Evolutionary conservation across 2,888 invertebrate species (phyloP), one percentile per base, ranked within the genome.

Genomic region (Glaucopsyche alexis): DNA sequence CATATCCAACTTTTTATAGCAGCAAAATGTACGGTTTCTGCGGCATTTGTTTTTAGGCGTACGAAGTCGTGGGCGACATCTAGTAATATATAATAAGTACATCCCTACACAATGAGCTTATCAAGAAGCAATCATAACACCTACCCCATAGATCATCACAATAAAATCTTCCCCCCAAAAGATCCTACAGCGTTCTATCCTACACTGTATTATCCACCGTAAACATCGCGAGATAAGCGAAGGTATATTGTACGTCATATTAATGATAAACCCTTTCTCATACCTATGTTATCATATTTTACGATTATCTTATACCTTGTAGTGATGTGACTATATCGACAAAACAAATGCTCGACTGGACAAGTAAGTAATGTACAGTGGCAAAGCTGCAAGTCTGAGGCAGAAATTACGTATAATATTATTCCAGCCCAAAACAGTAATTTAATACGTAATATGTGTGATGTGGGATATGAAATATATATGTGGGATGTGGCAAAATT

Each of bases 191-290:
- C 13, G 50, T n/a, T 9, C 29, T 11, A 38, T 38, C 38, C 29
- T 60, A 60, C 60, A 29, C 29, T 11, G n/a, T 11, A 77, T 75
- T 29, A 29, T 75, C 76, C 71, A 75, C 76, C 72, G 74, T 73
- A 66, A 72, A 67, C 60, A 73, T 16, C 19, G 67, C 42, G 45
- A 65, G 66, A 72, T 45, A 81, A 75, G 67, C 16, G 67, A 42
- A 45, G 42, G 67, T 45, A 19, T 16, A 67, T 67, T 45, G 67
- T 69, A 69, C 69, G 29, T 29, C 29, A 69, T 8, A 47, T 69
- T 69, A 69, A 69, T 49, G 29, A 69, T 69, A 69, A 49, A 47
- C 69, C 69, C 69, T 49, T 69, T 69, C 29, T 69, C 45, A 49
- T 67, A 7, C 60, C 29, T 60, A 47, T 38, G 13, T 45, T 69